Conservation (phyloP, 1,140 invertebrate species). For the Tetragnatha versicolor region DNA sequence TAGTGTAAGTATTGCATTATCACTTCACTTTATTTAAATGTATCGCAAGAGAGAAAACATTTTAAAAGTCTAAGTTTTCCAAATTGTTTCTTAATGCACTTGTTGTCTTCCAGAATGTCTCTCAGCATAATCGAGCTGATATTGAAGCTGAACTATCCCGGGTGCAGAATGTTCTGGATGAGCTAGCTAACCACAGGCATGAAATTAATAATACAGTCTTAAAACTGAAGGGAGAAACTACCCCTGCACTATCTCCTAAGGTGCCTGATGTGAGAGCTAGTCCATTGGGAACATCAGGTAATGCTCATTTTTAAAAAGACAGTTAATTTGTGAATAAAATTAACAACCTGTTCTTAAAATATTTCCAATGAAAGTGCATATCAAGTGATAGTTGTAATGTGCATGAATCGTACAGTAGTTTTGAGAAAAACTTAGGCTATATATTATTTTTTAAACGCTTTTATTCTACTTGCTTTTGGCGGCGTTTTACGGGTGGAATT, state of each 20-base stretch:
- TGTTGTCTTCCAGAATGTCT: background rate
- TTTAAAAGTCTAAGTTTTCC: background rate
- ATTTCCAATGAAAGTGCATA: too few species aligned
- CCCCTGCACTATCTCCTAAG: conserved; percentile 58
- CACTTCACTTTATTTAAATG: too few species aligned
- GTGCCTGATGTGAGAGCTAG: conserved; percentile 53
- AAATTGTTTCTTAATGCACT: background rate
- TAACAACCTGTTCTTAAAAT: too few species aligned
- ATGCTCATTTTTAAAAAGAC: background rate
- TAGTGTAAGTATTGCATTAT: too few species aligned
- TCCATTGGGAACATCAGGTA: conserved; percentile 24
- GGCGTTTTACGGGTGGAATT: too few species aligned
- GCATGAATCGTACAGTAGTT: too few species aligned
- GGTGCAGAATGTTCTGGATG: conserved; percentile 83
- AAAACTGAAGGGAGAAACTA: conserved; percentile 78
- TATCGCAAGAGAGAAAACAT: too few species aligned
- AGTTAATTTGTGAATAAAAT: too few species aligned
- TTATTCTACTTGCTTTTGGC: too few species aligned
- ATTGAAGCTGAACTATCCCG: conserved; percentile 81
- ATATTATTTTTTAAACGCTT: too few species aligned
- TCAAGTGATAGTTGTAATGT: too few species aligned
- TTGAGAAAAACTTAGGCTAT: too few species aligned
- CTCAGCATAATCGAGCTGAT: conserved; percentile 53
- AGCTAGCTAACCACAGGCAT: conserved; percentile 81
- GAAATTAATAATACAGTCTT: conserved; percentile 81